These are phyloP conservation scores for Andrena marginata DNA, from an alignment of 2,888 invertebrate species.

Conservation along the genomic window DNA sequence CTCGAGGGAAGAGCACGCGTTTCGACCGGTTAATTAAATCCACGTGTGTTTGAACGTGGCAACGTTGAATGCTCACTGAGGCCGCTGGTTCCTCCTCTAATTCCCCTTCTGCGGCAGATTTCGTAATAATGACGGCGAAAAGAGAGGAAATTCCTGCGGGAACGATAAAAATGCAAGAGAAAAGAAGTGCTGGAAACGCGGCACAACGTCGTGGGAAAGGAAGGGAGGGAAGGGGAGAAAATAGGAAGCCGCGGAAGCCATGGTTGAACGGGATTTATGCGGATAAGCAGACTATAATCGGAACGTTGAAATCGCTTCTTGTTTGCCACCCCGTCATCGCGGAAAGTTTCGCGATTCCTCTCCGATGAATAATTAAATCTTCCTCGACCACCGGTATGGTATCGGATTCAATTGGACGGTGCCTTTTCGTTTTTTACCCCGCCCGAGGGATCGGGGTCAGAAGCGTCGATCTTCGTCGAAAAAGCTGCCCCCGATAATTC, in stretches of 20 bases:
- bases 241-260: conserved; percentile 8
- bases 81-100: conserved; percentile 35
- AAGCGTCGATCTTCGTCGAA: not conserved
- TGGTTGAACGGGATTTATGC: not conserved
- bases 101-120: conserved; percentile 42
- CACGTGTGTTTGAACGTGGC: conserved; percentile 24
- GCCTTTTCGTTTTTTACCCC: not conserved
- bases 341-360: not conserved
- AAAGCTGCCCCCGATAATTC: conserved; percentile 1
- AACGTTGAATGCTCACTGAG: conserved; percentile 36
- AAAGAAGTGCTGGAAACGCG: conserved; percentile 31
- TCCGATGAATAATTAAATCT: not conserved
- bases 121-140: conserved; percentile 23
- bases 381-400: not conserved
- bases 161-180: conserved; percentile 41
- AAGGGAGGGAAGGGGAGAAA: not conserved
- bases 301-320: not conserved
- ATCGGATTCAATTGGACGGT: not conserved
- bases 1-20: conserved; percentile 2
- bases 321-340: not conserved
- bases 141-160: conserved; percentile 17
- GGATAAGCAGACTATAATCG: conserved; percentile 24
- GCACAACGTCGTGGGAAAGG: not conserved
- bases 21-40: conserved; percentile 39
- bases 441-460: not conserved